phyloP scores from a whole-genome alignment of 2,888 invertebrate species.

The Subacronicta megacephala region DNA sequence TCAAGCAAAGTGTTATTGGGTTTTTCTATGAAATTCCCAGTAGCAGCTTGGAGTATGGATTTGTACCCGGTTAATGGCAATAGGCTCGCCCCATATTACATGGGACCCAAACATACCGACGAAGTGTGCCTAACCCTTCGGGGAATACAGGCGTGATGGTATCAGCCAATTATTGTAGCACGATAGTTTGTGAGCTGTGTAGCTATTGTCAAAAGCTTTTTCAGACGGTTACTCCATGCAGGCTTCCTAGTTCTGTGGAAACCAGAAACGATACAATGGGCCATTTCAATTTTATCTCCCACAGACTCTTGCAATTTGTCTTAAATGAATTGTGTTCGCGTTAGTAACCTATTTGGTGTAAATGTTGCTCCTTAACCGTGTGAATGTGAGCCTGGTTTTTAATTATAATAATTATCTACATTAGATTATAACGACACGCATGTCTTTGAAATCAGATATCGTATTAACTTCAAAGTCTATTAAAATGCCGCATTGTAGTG shows the following conservation, averaged over 20 bases:
- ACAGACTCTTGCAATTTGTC: constrained; percentile 72
- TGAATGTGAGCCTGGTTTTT: constrained; percentile 50
- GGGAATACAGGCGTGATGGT: too few relatives aligned
- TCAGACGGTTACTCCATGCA: constrained; percentile 52
- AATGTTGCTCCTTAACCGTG: constrained; percentile 56
- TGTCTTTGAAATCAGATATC: too few relatives aligned
- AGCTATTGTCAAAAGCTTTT: constrained; percentile 55
- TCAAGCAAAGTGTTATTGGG: too few relatives aligned
- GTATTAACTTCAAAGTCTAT: too few relatives aligned
- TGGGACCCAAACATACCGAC: too few relatives aligned
- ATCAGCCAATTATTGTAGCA: constrained; percentile 33
- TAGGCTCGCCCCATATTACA: too few relatives aligned
- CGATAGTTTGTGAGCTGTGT: constrained; percentile 39
- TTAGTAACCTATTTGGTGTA: constrained; percentile 62
- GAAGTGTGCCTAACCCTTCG: too few relatives aligned
- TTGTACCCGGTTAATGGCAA: too few relatives aligned
- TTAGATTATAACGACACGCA: constrained; percentile 21
- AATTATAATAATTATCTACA: constrained; percentile 47
- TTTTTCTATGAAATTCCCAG: too few relatives aligned
- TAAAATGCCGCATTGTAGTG: too few relatives aligned
- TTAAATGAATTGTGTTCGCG: constrained; percentile 66
- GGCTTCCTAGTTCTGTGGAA: constrained; percentile 72
- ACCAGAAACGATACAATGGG: constrained; percentile 75
- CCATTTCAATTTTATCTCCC: constrained; percentile 70
- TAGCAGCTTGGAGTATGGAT: too few relatives aligned